These are phyloP conservation scores for Suricata suricatta DNA, from an alignment of 2,113 vertebrate species.

Conservation along the genomic window DNA sequence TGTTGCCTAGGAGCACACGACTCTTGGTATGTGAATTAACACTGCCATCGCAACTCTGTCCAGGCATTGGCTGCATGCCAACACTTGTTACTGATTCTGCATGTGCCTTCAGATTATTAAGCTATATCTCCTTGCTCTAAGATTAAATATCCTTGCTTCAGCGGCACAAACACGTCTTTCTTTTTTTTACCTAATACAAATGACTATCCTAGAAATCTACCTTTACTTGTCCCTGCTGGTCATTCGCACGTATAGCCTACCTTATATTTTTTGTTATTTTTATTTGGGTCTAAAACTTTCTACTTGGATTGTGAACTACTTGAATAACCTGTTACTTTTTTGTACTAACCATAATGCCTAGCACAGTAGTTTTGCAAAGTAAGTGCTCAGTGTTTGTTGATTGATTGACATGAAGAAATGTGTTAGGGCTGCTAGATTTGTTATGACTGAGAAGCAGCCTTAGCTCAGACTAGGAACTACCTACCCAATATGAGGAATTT, in stretches of 20 bases:
- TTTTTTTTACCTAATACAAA: not conserved
- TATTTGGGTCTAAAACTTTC: not conserved
- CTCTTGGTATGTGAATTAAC: not conserved
- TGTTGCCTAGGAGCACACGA: not conserved
- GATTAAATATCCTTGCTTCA: not conserved
- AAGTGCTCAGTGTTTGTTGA: slow-evolving; percentile 58
- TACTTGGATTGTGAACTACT: not conserved
- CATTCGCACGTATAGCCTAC: not conserved
- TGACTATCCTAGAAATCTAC: not conserved
- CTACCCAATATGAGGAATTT: slow-evolving; percentile 41
- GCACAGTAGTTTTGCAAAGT: slow-evolving; percentile 24
- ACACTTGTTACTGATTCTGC: not conserved
- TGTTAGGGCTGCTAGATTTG: slow-evolving; percentile 61
- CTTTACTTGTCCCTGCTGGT: not conserved
- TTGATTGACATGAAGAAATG: slow-evolving; percentile 58
- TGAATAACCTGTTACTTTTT: slow-evolving; percentile 31
- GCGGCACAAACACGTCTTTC: not conserved
- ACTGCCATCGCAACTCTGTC: not conserved
- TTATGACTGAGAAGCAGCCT: slow-evolving; percentile 54
- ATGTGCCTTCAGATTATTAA: not conserved
- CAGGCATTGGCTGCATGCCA: not conserved
- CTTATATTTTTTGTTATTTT: not conserved
- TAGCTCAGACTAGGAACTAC: slow-evolving; percentile 38
- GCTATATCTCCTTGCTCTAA: not conserved
- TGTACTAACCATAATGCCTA: not conserved